Evolutionary conservation across 92 coral and sea anemone species (phyloP), one percentile per base, ranked within the genome.

Genomic region (Plumapathes pennacea): DNA sequence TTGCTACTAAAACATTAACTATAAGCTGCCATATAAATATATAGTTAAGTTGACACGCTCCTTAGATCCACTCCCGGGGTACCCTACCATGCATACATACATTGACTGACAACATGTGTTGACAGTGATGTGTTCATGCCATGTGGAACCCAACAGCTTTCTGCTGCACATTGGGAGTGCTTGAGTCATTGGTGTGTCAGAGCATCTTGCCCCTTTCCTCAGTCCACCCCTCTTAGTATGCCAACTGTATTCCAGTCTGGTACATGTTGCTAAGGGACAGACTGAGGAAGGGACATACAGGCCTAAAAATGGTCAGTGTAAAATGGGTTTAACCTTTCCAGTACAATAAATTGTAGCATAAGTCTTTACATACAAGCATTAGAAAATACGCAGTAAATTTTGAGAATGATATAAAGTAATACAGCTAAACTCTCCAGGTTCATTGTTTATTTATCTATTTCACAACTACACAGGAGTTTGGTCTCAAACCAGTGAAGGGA

Each of bases 161-260:
- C 66, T 62, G 86, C 86, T 80, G 86, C 81, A 71, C 75, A 72
- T 80, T 80, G 71, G 86, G 80, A 68, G 78, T 82, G 84, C 89
- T 49, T 81, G 77, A 60, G 82, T 73, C 88, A 67, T 81, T 69
- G 66, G 83, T 74, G 88, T 81, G 82, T 74, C 12, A 74, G 76
- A 67, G 47, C 38, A 65, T 38, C 74, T 50, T 52, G 62, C 74
- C 82, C 70, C 72, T 74, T 69, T 66, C 48, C n/a, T 57, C 25
- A 24, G 77, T 24, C 30, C 64, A 57, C n/a, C n/a, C n/a, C n/a
- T n/a, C n/a, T n/a, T n/a, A n/a, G n/a, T n/a, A n/a, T n/a, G n/a
- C n/a, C n/a, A n/a, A n/a, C n/a, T n/a, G n/a, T n/a, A n/a, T n/a
- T n/a, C n/a, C n/a, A n/a, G n/a, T n/a, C n/a, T n/a, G n/a, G n/a